Evolutionary conservation across 2,113 vertebrate genomes (phyloP).

Genomic region (Trochalopteron elliotii): DNA sequence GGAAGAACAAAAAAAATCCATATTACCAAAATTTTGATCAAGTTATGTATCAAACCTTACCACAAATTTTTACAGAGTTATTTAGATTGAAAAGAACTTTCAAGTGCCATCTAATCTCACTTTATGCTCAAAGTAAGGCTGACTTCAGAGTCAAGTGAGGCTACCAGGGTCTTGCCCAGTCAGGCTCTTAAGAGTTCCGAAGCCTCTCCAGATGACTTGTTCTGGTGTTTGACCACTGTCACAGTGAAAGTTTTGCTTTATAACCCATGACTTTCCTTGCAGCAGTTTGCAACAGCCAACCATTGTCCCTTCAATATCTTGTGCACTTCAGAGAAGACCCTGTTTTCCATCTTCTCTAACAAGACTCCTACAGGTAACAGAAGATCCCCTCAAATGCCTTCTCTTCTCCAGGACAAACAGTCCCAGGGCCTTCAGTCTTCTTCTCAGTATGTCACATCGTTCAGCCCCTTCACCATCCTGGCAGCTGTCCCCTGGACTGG

Average conservation of each 20-base stretch:
- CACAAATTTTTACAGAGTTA: not conserved
- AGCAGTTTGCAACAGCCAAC: not conserved
- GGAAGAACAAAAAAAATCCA: not conserved
- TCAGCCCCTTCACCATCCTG: not conserved
- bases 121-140: not conserved
- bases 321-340: not conserved
- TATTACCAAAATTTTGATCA: not conserved
- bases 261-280: not conserved
- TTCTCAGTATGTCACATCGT: accelerated
- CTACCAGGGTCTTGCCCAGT: not conserved
- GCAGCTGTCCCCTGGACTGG: too few relatives aligned
- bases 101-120: not conserved
- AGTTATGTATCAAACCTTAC: not conserved
- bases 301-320: not conserved
- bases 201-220: not conserved
- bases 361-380: not conserved
- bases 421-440: not conserved
- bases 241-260: not conserved
- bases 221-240: not conserved
- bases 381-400: not conserved
- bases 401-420: not conserved
- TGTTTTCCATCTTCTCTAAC: not conserved
- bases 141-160: not conserved
- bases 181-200: not conserved
- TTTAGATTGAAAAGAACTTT: not conserved